These are phyloP conservation scores for Fundulus diaphanus DNA, from an alignment of 2,797 vertebrate species.

Conservation along the genomic window DNA sequence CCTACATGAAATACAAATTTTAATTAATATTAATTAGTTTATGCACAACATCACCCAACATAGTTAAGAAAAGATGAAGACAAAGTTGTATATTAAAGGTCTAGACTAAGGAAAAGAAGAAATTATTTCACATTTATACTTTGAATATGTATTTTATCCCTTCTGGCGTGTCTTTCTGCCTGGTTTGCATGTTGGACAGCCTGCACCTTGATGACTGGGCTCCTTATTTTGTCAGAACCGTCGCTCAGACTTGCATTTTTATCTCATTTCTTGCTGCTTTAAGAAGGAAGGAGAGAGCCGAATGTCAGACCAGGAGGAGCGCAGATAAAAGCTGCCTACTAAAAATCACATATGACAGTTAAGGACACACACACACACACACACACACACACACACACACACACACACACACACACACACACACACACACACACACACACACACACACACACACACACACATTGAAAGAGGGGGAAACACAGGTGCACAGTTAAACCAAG, in stretches of 20 bases:
- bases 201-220: slow-evolving; percentile 64
- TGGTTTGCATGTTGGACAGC: slow-evolving; percentile 50
- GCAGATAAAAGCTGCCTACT: slow-evolving; percentile 47
- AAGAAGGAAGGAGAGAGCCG: slow-evolving; percentile 42
- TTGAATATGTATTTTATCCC: slow-evolving; percentile 16
- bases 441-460: slow-evolving; percentile 3
- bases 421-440: slow-evolving; percentile 43
- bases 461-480: slow-evolving; percentile 23
- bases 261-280: slow-evolving; percentile 59
- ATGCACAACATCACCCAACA: not conserved
- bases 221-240: slow-evolving; percentile 62
- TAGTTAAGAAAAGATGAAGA: not conserved
- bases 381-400: slow-evolving; percentile 3
- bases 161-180: slow-evolving; percentile 19
- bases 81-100: not conserved
- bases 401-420: slow-evolving; percentile 4
- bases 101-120: not conserved
- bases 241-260: slow-evolving; percentile 53
- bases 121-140: not conserved
- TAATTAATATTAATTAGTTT: not conserved
- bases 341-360: slow-evolving; percentile 53
- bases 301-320: slow-evolving; percentile 52
- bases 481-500: slow-evolving; percentile 51
- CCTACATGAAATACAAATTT: not conserved
- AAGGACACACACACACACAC: slow-evolving; percentile 54